phyloP scores from a whole-genome alignment of 2,113 vertebrate genomes.

The Chlamydotis undulata region DNA sequence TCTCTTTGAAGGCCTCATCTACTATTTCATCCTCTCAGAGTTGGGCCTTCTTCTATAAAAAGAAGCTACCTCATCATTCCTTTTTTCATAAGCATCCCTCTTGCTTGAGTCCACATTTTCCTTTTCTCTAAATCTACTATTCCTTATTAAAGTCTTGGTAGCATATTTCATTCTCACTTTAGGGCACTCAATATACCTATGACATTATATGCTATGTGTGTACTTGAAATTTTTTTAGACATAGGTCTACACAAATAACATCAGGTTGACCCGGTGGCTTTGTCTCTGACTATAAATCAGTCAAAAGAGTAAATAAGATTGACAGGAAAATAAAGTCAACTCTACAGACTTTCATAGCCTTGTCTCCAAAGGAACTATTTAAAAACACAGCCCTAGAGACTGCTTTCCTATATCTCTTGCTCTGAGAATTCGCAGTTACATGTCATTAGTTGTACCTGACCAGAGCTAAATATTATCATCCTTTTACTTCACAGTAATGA shows the following conservation, averaged over 20 bases:
- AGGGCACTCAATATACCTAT: background rate
- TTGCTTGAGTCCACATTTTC: background rate
- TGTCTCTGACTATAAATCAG: background rate
- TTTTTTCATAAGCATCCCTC: background rate
- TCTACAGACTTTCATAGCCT: background rate
- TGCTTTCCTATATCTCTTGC: background rate
- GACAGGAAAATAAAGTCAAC: background rate
- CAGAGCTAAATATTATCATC: background rate
- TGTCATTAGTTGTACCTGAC: background rate
- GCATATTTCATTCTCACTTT: background rate
- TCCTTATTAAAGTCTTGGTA: background rate
- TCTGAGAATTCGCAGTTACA: background rate
- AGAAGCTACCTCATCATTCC: background rate
- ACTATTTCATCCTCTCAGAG: background rate
- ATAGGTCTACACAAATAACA: background rate
- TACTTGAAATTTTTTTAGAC: background rate
- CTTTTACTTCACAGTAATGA: background rate
- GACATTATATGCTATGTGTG: background rate
- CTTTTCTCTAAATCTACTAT: background rate
- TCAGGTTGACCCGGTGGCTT: background rate
- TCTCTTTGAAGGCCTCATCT: background rate
- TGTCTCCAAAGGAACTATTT: background rate
- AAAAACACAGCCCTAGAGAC: background rate
- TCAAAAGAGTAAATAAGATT: background rate
- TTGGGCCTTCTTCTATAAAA: background rate